Percentiles rank a stretch among this genome's conserved stretches.
phyloP scores from a whole-genome alignment of 1,140 invertebrate genomes.

The Stegodyphus mimosarum region DNA sequence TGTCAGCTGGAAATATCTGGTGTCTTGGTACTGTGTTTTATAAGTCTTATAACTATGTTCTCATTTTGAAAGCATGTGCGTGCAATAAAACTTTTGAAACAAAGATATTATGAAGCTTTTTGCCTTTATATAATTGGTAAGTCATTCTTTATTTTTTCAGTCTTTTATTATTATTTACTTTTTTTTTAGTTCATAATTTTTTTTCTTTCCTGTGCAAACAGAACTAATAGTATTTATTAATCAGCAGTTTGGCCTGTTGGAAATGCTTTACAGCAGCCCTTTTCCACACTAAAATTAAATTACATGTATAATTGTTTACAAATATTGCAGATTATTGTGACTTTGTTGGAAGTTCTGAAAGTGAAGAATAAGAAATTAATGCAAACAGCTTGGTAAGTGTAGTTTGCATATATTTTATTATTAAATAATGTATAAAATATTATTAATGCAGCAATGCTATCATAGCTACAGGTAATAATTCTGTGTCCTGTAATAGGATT shows the following conservation, averaged over 20 bases:
- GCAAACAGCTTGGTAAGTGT: conserved; percentile 89
- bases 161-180: not conserved
- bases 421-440: no score
- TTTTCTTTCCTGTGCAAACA: not conserved
- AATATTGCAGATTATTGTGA: conserved; percentile 84
- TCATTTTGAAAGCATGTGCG: no score
- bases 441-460: no score
- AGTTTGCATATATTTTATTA: not conserved
- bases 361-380: conserved; percentile 86
- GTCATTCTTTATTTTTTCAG: not conserved
- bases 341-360: conserved; percentile 87
- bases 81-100: no score
- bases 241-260: not conserved
- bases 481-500: no score
- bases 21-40: no score
- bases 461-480: no score
- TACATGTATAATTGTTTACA: not conserved
- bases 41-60: no score
- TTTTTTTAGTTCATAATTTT: not conserved
- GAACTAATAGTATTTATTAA: not conserved
- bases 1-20: no score
- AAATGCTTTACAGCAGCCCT: not conserved
- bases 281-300: not conserved
- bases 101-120: no score
- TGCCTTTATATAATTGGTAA: no score